phyloP scores from a whole-genome alignment of 2,113 vertebrate genomes.

The Aplodontia rufa region DNA sequence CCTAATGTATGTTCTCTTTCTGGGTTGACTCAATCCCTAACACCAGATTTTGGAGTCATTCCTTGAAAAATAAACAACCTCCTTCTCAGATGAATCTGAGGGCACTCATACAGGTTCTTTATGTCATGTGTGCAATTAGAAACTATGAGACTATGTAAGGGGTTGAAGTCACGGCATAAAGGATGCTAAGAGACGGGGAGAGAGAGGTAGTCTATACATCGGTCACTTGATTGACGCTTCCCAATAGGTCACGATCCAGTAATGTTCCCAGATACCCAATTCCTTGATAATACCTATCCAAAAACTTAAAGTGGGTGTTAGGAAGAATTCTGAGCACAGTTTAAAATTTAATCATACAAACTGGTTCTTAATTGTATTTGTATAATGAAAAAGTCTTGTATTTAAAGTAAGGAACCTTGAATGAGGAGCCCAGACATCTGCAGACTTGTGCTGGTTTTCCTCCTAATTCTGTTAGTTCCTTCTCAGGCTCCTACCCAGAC shows the following conservation, averaged over 20 bases:
- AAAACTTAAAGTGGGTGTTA: not conserved
- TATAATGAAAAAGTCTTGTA: not conserved
- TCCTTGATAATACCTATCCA: not conserved
- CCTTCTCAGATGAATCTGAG: not conserved
- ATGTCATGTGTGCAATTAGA: not conserved
- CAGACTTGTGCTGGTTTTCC: not conserved
- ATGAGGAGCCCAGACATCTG: not conserved
- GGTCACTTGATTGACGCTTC: not conserved
- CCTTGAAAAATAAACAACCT: not conserved
- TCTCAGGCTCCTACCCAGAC: not conserved
- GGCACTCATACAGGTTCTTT: not conserved
- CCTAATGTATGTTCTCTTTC: not conserved
- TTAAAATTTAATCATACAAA: not conserved
- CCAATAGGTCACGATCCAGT: not conserved
- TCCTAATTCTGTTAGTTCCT: not conserved
- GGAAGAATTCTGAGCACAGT: not conserved
- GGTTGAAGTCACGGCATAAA: not conserved
- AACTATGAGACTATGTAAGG: not conserved
- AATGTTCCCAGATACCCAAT: not conserved
- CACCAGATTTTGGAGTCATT: not conserved
- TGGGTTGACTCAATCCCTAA: not conserved
- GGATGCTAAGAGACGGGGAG: fast-evolving
- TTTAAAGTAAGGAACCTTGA: not conserved
- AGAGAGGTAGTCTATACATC: not conserved
- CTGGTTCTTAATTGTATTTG: not conserved